Evolutionary conservation across 2,113 vertebrate species (phyloP).

Genomic region (Megaceryle torquata): DNA sequence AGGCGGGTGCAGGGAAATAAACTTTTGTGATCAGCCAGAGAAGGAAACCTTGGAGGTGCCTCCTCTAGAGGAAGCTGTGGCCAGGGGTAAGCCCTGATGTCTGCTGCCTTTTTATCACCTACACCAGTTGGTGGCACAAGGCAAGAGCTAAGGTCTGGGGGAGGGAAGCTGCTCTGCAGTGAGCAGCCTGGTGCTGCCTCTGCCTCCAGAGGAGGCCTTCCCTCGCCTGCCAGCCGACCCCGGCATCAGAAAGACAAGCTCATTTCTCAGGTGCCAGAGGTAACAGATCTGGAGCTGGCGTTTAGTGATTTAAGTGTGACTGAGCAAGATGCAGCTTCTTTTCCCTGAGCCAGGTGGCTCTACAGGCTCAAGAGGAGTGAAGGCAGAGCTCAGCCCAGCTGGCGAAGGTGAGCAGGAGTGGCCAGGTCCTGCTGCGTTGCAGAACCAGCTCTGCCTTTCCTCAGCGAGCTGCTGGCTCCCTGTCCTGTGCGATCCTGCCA

Average conservation of each 20-base stretch:
- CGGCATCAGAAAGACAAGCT: neutral
- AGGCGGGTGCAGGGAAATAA: neutral
- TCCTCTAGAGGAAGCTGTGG: neutral
- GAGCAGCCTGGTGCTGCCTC: neutral
- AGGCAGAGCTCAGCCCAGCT: neutral
- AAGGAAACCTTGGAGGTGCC: neutral
- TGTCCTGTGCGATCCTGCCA: neutral
- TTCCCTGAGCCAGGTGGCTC: neutral
- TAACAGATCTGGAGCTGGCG: neutral
- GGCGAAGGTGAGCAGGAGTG: neutral
- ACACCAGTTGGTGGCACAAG: neutral
- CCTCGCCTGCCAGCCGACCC: neutral
- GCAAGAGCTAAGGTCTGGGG: neutral
- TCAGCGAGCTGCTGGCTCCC: neutral
- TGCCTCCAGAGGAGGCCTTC: neutral
- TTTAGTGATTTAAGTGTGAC: neutral
- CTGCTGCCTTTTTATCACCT: neutral
- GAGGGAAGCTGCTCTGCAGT: neutral
- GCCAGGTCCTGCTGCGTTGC: neutral
- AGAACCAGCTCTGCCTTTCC: neutral
- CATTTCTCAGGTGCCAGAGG: neutral
- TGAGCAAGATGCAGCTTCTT: neutral
- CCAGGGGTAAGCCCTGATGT: neutral
- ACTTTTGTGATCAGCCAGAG: neutral
- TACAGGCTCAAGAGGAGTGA: neutral